phyloP scores from a whole-genome alignment of 2,888 invertebrate species.

The Serripes groenlandicus region DNA sequence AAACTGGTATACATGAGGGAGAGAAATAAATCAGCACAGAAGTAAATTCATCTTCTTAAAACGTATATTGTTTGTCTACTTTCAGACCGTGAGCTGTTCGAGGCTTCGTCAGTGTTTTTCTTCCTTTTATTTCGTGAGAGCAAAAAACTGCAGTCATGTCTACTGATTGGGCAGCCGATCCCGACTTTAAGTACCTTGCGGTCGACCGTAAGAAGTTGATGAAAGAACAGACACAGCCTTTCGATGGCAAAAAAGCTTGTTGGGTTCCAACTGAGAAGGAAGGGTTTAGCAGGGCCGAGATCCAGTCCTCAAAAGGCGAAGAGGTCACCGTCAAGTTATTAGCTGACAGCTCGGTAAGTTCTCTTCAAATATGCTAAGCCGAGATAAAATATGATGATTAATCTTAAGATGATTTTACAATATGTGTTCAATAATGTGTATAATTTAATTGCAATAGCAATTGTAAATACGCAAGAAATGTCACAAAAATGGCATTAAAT shows the following conservation, averaged over 20 bases:
- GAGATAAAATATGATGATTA: too few relatives aligned
- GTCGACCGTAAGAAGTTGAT: constrained; percentile 84
- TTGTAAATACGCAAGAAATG: too few relatives aligned
- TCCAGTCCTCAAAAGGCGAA: constrained; percentile 99
- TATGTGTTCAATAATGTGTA: too few relatives aligned
- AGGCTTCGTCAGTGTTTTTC: constrained; percentile 60
- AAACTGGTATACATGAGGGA: too few relatives aligned
- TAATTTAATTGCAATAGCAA: too few relatives aligned
- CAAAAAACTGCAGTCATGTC: constrained; percentile 35
- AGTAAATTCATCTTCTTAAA: too few relatives aligned
- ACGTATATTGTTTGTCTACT: too few relatives aligned
- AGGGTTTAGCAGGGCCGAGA: constrained; percentile 98
- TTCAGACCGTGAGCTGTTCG: constrained; percentile 61
- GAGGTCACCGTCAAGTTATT: constrained; percentile 96
- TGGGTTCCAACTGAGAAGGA: constrained; percentile 99
- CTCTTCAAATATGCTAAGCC: too few relatives aligned
- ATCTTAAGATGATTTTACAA: too few relatives aligned
- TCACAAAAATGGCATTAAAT: too few relatives aligned
- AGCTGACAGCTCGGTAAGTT: constrained; percentile 87
- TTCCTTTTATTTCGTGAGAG: constrained; percentile 36
- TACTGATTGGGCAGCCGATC: constrained; percentile 73
- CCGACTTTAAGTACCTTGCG: constrained; percentile 84
- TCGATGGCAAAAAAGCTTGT: constrained; percentile 95
- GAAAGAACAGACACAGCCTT: constrained; percentile 82
- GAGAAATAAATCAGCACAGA: too few relatives aligned